Base-by-base conservation (phyloP, 1,140 invertebrate genomes). In the Papilio machaon region DNA sequence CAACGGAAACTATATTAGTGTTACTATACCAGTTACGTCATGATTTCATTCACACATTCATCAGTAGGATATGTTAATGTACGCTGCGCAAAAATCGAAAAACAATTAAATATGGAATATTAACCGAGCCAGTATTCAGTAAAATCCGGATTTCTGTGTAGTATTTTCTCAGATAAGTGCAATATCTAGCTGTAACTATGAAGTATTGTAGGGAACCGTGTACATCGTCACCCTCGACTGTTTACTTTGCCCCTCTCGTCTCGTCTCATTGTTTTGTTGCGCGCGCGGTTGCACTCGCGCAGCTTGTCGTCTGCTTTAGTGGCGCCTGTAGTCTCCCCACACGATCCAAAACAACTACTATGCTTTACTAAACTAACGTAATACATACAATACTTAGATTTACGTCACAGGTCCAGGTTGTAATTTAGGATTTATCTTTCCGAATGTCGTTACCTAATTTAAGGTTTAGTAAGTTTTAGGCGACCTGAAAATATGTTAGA, bases 321-420 rank as follows among this genome's bases (percentile, higher is more conserved):
- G 88, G 89, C 84, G 88, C 88, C 87, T 86, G 79, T 90, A 91
- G 90, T 85, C 81, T 80, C 84, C 84, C 85, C 80, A 87, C 87
- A 84, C 82, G 82, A 85, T 85, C 83, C 85, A 82, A 82, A 82
- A 83, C 84, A 80, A 80, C 85, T 84, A 85, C 82, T 83, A 89
- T 85, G 81, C 87, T 85, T 88, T 88, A 88, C 90, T 90, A 90
- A 89, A 92, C 87, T 88, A 88, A 91, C 85, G 82, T 86, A 83
- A 83, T 87, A 86, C 82, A 85, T 85, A 83, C 81, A 88, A 89
- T 87, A 84, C 73, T 87, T 89, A 91, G 89, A 90, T 86, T 85
- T 89, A 91, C 87, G 91, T 92, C 91, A 93, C 92, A 91, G 92
- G 91, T 94, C 91, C 92, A 94, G 91, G 90, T 94, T 94, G 91